Conservation (phyloP, 2,113 vertebrate species). For the Cephalopholis sonnerati region DNA sequence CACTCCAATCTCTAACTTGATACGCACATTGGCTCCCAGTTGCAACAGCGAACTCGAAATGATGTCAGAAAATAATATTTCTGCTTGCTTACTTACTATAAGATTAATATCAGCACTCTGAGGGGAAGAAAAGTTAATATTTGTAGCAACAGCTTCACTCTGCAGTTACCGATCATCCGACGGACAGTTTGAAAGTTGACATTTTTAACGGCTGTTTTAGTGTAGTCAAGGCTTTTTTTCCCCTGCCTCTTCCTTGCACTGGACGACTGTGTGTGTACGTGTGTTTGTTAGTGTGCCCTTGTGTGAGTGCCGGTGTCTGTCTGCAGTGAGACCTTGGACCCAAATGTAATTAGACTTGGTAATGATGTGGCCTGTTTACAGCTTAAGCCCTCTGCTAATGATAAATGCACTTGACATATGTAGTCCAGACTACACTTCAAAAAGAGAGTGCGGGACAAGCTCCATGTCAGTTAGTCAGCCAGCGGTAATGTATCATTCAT, state of each 20-base stretch:
- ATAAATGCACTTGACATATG: constrained; percentile 82
- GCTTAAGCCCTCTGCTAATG: constrained; percentile 83
- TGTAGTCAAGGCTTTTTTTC: constrained; percentile 75
- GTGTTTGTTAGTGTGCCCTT: constrained; percentile 40
- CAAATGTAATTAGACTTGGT: constrained; percentile 87
- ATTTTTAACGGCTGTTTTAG: constrained; percentile 48
- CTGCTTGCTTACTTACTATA: not conserved
- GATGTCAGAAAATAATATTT: constrained; percentile 10
- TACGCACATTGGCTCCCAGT: not conserved
- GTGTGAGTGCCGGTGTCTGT: constrained; percentile 49
- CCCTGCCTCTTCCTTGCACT: constrained; percentile 43
- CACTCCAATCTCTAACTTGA: constrained; percentile 10
- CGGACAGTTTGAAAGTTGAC: not conserved
- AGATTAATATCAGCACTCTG: not conserved
- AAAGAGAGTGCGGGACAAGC: constrained; percentile 62
- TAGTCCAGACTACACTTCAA: constrained; percentile 77
- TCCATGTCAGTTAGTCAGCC: constrained; percentile 77
- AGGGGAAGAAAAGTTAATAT: not conserved
- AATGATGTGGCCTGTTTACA: constrained; percentile 87
- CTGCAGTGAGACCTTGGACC: constrained; percentile 75
- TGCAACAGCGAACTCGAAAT: constrained; percentile 16
- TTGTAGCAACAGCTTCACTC: not conserved
- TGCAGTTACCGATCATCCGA: not conserved
- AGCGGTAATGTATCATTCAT: constrained; percentile 70
- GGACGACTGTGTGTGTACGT: constrained; percentile 20